Evolutionary conservation across 2,797 vertebrate species (phyloP).

Genomic region (Karalla daura): DNA sequence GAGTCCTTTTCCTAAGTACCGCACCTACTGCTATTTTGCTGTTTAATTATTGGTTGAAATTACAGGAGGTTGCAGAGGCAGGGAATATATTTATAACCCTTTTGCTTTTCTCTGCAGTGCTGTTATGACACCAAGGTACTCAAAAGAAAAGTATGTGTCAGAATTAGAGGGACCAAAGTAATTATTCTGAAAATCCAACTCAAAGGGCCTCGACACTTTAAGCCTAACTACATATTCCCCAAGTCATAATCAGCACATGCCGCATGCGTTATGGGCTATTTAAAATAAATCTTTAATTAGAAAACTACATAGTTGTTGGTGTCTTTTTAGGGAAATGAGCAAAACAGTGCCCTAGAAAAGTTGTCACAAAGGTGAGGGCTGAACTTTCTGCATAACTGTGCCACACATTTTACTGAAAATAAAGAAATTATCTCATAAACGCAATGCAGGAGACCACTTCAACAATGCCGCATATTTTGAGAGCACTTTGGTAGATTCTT

Average conservation of each 20-base stretch:
- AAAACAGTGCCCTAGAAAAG: neutral
- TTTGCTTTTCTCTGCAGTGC: neutral
- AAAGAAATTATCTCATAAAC: neutral
- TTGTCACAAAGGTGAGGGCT: neutral
- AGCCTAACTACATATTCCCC: neutral
- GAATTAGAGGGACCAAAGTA: neutral
- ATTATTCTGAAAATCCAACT: neutral
- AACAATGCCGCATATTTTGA: neutral
- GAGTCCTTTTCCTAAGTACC: neutral
- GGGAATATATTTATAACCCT: neutral
- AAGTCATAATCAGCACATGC: neutral
- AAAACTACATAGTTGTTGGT: neutral
- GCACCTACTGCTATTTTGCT: neutral
- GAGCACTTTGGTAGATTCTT: too few relatives aligned
- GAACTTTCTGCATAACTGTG: constrained; percentile 3
- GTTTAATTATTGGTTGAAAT: neutral
- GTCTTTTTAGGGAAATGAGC: neutral
- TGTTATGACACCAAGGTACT: neutral
- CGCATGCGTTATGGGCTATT: neutral
- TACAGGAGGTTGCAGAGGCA: neutral
- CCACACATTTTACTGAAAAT: constrained; percentile 3
- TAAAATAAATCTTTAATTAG: neutral
- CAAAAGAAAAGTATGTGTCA: neutral
- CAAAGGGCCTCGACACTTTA: neutral
- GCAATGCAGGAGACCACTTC: neutral